These are phyloP conservation scores for Acrobasis consociella DNA, from an alignment of 2,888 invertebrate genomes.

Conservation along the genomic window DNA sequence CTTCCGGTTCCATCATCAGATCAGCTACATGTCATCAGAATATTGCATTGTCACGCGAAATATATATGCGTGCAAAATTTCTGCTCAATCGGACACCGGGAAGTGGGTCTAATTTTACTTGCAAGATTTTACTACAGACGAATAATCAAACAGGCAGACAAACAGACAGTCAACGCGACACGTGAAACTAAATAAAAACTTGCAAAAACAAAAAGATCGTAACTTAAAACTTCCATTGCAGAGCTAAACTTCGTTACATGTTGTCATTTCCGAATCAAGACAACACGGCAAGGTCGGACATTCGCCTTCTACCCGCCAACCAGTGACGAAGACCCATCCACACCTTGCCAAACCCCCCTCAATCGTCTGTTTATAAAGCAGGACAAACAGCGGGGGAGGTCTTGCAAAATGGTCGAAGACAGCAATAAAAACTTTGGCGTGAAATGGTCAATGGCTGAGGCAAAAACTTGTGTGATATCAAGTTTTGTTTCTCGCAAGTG, in stretches of 20 bases:
- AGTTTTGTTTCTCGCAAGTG: conserved; percentile 18
- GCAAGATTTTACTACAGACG: too few relatives aligned
- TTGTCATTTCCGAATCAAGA: conserved; percentile 41
- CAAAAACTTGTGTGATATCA: conserved; percentile 25
- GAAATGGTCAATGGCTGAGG: conserved; percentile 24
- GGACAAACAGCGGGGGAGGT: conserved; percentile 5
- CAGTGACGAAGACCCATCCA: conserved; percentile 25
- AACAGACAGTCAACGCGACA: too few relatives aligned
- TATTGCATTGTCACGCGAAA: too few relatives aligned
- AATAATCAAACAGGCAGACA: too few relatives aligned
- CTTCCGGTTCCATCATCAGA: too few relatives aligned
- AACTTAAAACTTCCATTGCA: not conserved
- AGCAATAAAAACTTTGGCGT: conserved; percentile 25
- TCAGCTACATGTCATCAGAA: too few relatives aligned
- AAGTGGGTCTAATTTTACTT: too few relatives aligned
- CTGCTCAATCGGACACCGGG: too few relatives aligned
- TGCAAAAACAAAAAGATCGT: too few relatives aligned
- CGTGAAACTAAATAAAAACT: too few relatives aligned
- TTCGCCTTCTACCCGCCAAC: conserved; percentile 42
- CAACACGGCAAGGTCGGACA: conserved; percentile 52
- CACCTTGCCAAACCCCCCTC: not conserved
- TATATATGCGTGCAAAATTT: too few relatives aligned
- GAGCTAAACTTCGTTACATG: conserved; percentile 26
- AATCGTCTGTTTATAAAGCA: not conserved
- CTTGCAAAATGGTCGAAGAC: conserved; percentile 19